Evolutionary conservation across 2,888 invertebrate species (phyloP).

Genomic region (Xestia ashworthii): DNA sequence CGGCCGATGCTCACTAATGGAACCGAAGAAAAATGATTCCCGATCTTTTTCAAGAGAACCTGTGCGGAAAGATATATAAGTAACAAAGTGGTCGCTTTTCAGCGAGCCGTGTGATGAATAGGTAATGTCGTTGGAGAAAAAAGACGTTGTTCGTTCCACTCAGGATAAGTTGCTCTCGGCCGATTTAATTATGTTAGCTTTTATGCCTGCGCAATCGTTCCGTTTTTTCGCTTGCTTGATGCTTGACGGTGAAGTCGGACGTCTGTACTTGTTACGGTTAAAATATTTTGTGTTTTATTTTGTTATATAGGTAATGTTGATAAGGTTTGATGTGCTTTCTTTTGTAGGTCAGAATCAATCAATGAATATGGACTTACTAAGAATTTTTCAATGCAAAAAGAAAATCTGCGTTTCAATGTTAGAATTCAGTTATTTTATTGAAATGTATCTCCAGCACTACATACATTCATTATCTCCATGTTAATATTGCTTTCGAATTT

Average conservation of each 20-base stretch:
- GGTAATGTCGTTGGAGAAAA: constrained; percentile 78
- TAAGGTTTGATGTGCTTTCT: background rate
- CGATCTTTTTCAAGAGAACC: constrained; percentile 75
- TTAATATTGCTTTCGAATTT: background rate
- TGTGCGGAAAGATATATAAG: constrained; percentile 72
- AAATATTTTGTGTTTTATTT: constrained; percentile 1
- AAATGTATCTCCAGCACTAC: background rate
- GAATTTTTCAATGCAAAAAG: background rate
- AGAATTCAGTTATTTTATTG: background rate
- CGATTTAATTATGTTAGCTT: constrained; percentile 78
- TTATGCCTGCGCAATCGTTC: constrained; percentile 70
- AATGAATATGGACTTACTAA: background rate
- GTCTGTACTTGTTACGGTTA: background rate
- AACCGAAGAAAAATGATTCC: constrained; percentile 82
- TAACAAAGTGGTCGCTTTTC: constrained; percentile 82
- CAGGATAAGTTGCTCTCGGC: constrained; percentile 71
- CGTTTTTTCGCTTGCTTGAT: constrained; percentile 34
- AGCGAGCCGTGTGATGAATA: constrained; percentile 81
- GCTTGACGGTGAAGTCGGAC: constrained; percentile 18
- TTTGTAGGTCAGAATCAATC: background rate
- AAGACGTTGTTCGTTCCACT: constrained; percentile 73
- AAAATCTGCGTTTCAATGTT: background rate
- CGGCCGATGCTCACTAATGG: constrained; percentile 83
- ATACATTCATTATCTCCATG: background rate
- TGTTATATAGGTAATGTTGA: background rate